Evolutionary conservation across 2,113 vertebrate genomes (phyloP).

Genomic region (Cranoglanis bouderius): DNA sequence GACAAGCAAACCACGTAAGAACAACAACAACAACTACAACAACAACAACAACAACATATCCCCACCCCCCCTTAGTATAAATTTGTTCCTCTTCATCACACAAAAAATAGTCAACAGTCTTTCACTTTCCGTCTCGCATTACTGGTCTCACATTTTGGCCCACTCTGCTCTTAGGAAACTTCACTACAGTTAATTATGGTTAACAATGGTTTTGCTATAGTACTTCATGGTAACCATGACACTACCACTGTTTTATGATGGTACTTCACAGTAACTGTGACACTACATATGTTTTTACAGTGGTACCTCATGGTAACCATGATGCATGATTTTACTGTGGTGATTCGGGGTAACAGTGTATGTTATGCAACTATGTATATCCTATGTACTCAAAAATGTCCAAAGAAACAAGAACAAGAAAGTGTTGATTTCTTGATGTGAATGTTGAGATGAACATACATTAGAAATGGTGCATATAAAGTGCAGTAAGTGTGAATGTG

Average conservation of each 20-base stretch:
- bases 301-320: not conserved
- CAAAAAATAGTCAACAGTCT: not conserved
- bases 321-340: not conserved
- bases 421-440: not conserved
- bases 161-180: not conserved
- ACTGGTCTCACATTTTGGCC: not conserved
- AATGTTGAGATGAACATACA: not conserved
- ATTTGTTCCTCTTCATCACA: not conserved
- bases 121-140: not conserved
- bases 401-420: not conserved
- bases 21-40: not conserved
- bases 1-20: not conserved
- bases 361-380: not conserved
- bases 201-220: not conserved
- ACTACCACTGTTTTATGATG: not conserved
- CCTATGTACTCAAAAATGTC: not conserved
- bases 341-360: not conserved
- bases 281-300: not conserved
- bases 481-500: not conserved
- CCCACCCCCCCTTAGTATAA: not conserved
- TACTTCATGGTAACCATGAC: not conserved
- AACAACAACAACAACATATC: not conserved
- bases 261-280: not conserved
- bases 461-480: not conserved
- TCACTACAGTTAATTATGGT: not conserved